Evolutionary conservation across 1,140 invertebrate genomes (phyloP), one percentile per base, ranked within the genome.

Genomic region (Grapholita molesta): DNA sequence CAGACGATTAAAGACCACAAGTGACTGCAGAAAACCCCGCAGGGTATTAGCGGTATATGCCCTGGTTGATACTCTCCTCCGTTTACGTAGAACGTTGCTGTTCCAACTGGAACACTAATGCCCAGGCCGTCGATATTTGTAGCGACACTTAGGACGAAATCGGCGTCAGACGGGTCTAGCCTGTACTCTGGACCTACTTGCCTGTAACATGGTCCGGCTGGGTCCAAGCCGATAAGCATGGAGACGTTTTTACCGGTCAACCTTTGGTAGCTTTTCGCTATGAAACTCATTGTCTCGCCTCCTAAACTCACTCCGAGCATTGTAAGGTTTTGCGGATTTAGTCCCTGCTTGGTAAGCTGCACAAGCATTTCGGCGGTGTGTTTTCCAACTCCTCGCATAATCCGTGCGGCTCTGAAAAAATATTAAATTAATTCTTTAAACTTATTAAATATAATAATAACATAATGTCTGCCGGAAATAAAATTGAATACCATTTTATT

Each of bases 71-170:
- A 77, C 66, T 93, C 91, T 0, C 95, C 95, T 0, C 95, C 96
- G 73, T 96, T 96, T 0, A 96, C 92, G 74, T 96, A 96, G 79
- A 95, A 48, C 7, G 42, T 48, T 0, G 94, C 93, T 80, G 95
- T 94, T 0, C 95, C 96, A 1, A 94, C 85, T 0, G 93, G 93
- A 42, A 93, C 92, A 2, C 93, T 86, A 77, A 95, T 95, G 0
- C 95, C 96, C 70, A 94, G 94, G 11, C 92, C 94, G 4, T 94
- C 94, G 2, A 95, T 94, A 78, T 95, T 96, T 0, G 95, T 95
- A 70, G 94, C 93, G 68, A 96, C 92, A 1, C 94, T 85, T 70
- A 96, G 95, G 0, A 89, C 84, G 42, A 88, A 85, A 64, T 89
- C 85, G 0, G 85, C 88, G 53, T 89, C 88, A 12, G 68, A 72